A percentile compares a stretch with the other conserved stretches of the same genome.
These are phyloP conservation scores for Patiria miniata DNA, from an alignment of 35 echinoderm and acorn worm species.

Conservation along the genomic window DNA sequence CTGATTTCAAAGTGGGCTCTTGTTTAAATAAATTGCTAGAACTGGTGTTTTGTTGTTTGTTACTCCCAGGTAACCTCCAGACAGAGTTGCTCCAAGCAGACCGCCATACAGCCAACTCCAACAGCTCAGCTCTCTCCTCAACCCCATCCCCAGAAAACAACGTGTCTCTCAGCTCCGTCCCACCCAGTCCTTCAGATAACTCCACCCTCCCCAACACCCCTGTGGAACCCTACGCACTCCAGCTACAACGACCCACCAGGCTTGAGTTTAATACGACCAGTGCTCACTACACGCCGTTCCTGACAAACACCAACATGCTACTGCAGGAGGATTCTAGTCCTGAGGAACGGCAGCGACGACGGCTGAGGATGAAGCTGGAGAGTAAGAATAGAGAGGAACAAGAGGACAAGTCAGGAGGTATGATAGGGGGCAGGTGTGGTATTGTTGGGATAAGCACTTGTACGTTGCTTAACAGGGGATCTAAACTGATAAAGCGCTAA, in stretches of 20 bases:
- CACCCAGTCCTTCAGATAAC: slow-evolving; percentile 47
- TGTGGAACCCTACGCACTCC: slow-evolving; percentile 13
- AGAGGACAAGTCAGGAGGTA: not conserved
- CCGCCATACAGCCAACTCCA: slow-evolving; percentile 30
- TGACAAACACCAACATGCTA: slow-evolving; percentile 87
- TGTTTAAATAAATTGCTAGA: not conserved
- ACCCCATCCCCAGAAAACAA: slow-evolving; percentile 42
- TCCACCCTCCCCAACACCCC: slow-evolving; percentile 49
- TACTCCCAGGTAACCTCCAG: slow-evolving; percentile 25
- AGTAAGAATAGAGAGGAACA: not conserved
- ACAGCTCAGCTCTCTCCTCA: slow-evolving; percentile 30
- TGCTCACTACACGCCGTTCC: slow-evolving; percentile 78
- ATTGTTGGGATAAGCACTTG: no score
- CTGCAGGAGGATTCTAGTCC: slow-evolving; percentile 92
- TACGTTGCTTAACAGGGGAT: no score
- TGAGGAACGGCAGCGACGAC: slow-evolving; percentile 55
- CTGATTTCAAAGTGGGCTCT: not conserved
- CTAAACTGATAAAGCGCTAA: no score
- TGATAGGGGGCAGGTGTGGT: not conserved
- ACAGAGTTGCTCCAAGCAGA: slow-evolving; percentile 32
- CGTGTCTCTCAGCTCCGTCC: slow-evolving; percentile 40
- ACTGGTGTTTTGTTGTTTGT: not conserved
- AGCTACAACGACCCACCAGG: slow-evolving; percentile 16
- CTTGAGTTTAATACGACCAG: slow-evolving; percentile 65
- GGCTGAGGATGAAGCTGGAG: slow-evolving; percentile 6